Evolutionary conservation across 2,113 vertebrate species (phyloP).

Genomic region (Grammomys surdaster): DNA sequence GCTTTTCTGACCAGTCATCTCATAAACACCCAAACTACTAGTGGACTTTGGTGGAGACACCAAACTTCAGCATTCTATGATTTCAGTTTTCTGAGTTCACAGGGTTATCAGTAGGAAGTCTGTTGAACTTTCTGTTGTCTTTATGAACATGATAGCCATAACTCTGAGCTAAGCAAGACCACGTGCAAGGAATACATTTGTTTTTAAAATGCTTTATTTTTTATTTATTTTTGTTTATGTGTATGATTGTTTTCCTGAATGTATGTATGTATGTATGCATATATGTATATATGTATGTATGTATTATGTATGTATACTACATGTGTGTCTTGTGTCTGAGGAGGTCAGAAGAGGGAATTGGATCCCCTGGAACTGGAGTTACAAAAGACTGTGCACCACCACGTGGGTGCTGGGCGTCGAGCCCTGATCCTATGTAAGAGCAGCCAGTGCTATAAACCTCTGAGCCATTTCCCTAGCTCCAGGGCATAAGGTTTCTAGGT

Average conservation of each 20-base stretch:
- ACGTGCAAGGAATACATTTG: not conserved
- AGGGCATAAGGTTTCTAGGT: not conserved
- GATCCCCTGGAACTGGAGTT: not conserved
- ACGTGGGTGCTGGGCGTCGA: not conserved
- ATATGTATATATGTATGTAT: not conserved
- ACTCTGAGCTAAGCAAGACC: not conserved
- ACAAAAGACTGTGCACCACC: not conserved
- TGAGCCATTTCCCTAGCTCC: not conserved
- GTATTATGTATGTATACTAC: not conserved
- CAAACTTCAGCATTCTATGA: not conserved
- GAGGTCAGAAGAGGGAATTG: not conserved
- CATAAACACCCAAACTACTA: not conserved
- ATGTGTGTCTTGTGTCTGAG: not conserved
- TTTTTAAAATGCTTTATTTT: not conserved
- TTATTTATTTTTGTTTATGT: not conserved
- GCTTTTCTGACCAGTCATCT: not conserved
- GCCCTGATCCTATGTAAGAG: not conserved
- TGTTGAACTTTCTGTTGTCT: not conserved
- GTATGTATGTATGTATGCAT: not conserved
- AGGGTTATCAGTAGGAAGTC: not conserved
- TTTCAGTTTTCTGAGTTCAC: constrained; percentile 16
- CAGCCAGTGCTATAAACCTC: not conserved
- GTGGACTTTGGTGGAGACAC: not conserved
- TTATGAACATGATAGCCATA: not conserved
- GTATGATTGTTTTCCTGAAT: not conserved